Conservation (phyloP, 2,113 vertebrate genomes). For the Sinocyclocheilus maitianheensis region DNA sequence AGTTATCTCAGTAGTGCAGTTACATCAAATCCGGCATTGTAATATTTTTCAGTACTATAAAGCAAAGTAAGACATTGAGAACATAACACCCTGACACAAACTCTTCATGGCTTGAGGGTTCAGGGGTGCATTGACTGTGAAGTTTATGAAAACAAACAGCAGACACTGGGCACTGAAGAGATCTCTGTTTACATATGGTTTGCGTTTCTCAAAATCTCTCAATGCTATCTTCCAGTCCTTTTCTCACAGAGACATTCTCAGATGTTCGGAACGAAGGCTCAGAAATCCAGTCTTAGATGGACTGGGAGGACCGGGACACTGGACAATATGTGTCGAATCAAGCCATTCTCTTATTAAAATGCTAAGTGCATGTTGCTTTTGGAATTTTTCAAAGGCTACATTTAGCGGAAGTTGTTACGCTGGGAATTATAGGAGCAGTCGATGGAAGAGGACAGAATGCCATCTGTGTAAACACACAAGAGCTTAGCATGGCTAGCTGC, state of each 20-base stretch:
- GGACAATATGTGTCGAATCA: constrained; percentile 68
- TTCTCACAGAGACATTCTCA: constrained; percentile 62
- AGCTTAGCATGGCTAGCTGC: constrained; percentile 53
- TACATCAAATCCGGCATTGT: neutral
- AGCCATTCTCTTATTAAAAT: constrained; percentile 74
- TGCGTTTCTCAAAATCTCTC: constrained; percentile 71
- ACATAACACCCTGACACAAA: constrained; percentile 40
- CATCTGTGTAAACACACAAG: constrained; percentile 75
- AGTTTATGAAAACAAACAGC: constrained; percentile 75
- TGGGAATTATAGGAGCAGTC: constrained; percentile 73
- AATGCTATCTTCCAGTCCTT: constrained; percentile 64
- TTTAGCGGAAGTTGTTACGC: constrained; percentile 73
- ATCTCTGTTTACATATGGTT: constrained; percentile 72
- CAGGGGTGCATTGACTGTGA: constrained; percentile 46
- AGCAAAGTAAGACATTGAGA: constrained; percentile 16
- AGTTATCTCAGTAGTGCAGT: neutral
- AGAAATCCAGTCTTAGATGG: constrained; percentile 78
- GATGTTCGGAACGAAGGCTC: constrained; percentile 65
- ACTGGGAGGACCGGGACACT: constrained; percentile 66
- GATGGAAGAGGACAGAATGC: constrained; percentile 64
- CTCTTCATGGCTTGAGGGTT: neutral
- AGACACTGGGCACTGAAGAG: constrained; percentile 60
- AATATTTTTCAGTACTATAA: neutral
- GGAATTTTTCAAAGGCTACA: constrained; percentile 75
- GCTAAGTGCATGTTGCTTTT: constrained; percentile 74